Conservation (phyloP, 2,797 vertebrate genomes). For the Falco rusticolus region DNA sequence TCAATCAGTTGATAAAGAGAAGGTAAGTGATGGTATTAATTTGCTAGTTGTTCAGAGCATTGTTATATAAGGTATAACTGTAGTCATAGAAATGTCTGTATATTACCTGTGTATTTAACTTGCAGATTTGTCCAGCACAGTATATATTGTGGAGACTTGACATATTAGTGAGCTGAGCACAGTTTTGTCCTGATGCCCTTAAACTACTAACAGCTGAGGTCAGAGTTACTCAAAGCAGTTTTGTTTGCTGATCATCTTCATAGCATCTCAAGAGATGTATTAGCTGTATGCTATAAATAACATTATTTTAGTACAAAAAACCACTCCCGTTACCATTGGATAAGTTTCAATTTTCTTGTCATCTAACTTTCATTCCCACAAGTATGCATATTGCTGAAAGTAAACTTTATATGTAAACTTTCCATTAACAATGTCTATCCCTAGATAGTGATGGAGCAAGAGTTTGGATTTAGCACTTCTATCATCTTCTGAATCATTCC, state of each 20-base stretch:
- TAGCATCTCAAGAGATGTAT: neutral
- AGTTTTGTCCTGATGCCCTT: neutral
- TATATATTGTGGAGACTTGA: neutral
- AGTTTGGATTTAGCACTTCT: conserved; percentile 54
- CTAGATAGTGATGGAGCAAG: conserved; percentile 8
- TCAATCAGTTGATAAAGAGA: neutral
- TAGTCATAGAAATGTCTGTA: neutral
- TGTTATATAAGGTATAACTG: neutral
- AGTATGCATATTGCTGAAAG: conserved; percentile 20
- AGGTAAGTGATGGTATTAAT: neutral
- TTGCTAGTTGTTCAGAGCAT: neutral
- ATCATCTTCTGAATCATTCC: conserved; percentile 58
- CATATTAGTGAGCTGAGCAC: neutral
- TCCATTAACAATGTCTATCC: conserved; percentile 18
- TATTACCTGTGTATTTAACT: neutral
- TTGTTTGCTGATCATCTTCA: neutral
- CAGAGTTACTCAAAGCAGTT: neutral
- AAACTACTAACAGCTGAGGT: neutral
- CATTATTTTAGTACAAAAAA: neutral
- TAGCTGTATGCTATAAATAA: neutral
- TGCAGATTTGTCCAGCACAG: neutral
- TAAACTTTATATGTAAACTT: conserved; percentile 47
- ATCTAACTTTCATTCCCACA: conserved; percentile 14
- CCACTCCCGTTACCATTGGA: neutral
- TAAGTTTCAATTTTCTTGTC: neutral